Percentiles rank a stretch among this genome's conserved stretches.
Evolutionary conservation across 2,113 vertebrate genomes (phyloP).

Genomic region (Thryonomys swinderianus): DNA sequence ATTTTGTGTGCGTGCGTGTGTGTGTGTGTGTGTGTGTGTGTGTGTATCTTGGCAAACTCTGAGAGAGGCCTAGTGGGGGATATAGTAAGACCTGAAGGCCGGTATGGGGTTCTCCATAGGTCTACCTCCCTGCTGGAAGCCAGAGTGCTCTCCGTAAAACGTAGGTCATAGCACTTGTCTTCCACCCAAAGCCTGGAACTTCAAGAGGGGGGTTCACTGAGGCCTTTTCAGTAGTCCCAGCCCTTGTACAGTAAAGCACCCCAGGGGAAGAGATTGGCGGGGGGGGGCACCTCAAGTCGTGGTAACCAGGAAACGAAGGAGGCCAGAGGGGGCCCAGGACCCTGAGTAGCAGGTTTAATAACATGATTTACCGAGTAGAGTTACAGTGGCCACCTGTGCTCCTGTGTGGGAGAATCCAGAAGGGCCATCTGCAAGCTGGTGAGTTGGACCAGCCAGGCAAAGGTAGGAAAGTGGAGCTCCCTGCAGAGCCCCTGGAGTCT

Average conservation of each 20-base stretch:
- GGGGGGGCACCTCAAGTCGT: not conserved
- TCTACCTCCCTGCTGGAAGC: not conserved
- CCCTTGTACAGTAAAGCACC: not conserved
- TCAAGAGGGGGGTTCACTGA: not conserved
- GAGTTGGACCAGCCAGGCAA: not conserved
- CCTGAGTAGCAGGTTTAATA: not conserved
- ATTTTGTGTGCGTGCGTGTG: not conserved
- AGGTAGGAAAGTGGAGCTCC: not conserved
- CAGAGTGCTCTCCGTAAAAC: not conserved
- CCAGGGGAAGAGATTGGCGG: not conserved
- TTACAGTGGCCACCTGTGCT: not conserved
- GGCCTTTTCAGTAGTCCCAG: not conserved
- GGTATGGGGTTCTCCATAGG: rapidly evolving
- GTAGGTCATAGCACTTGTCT: not conserved
- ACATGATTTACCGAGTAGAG: not conserved
- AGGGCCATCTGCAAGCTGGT: not conserved
- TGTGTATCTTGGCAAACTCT: not conserved
- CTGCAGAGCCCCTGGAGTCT: not conserved
- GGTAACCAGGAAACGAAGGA: not conserved
- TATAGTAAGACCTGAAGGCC: not conserved
- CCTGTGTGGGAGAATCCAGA: not conserved
- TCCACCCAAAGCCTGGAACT: not conserved
- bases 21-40: not conserved
- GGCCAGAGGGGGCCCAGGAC: not conserved
- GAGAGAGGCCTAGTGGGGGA: not conserved